Base-by-base conservation (phyloP, 2,113 vertebrate species). In the Noturus placidus region DNA sequence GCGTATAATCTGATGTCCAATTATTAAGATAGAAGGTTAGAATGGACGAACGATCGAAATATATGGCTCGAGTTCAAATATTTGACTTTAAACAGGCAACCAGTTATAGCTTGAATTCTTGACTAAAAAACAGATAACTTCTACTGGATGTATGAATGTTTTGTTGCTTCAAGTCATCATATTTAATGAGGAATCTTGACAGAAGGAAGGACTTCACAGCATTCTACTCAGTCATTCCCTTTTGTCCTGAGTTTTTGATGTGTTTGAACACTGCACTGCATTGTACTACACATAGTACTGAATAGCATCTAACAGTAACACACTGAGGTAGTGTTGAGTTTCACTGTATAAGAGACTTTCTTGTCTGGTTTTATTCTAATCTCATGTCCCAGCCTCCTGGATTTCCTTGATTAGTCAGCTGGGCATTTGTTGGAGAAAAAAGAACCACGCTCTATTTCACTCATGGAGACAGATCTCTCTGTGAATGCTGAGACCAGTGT, bases 341-440 rank as follows among this genome's bases (percentile, higher is more conserved):
- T 86, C 84, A 86, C 76, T 30, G 79, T 76, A 82, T 82, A 82
- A 86, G 84, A 69, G 61, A 89, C 19, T 70, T 27, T 83, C 80
- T 88, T 88, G 78, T 74, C 78, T 72, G 52, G 86, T 81, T 85
- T 72, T 74, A 84, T 80, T 84, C 65, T 88, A 79, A 88, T 88
- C 87, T 88, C 74, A 57, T 84, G 82, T 69, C 82, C 52, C 87
- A 88, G 82, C 82, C 50, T 83, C 76, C 83, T 88, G 82, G 72
- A 79, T 88, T 84, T 88, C 87, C 87, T 88, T 84, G 82, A 79
- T 88, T 88, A 79, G 74, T 74, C 33, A 56, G 46, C 33, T 56
- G 59, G 74, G 54, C 52, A 63, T 84, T 83, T 78, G 61, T 65
- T 33, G 27, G 82, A 77, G 72, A 63, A 50, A 84, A 46, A 88